Base-by-base conservation (phyloP, 2,888 invertebrate species). In the Lasioglossum malachurum region DNA sequence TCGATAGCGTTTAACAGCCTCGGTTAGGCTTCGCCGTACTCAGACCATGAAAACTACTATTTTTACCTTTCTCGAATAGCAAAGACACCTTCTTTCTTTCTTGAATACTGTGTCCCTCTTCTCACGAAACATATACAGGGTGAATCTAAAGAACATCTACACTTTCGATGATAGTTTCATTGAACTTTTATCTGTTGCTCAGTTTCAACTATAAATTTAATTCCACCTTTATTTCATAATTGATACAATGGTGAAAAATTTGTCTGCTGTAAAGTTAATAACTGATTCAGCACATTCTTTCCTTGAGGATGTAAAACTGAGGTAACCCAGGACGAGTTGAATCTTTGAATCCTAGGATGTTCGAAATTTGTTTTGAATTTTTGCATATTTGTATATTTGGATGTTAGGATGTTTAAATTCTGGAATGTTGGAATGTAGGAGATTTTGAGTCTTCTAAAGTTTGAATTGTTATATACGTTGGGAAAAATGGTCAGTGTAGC, bases 1-100 rank as follows among this genome's bases (percentile, higher is more conserved):
- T 38, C 76, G 83, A 87, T 81, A 84, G 87, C 80, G 78, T 87
- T 87, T 81, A 87, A 81, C 80, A 87, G 69, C 72, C 73, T 75
- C 80, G 74, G 80, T 86, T 82, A 83, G 75, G 78, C 72, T 76
- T 80, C 75, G 23, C 78, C 49, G 78, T 78, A 83, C 69, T 79
- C 73, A 69, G 27, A 79, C 72, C 64, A 79, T 78, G 83, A 80
- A 80, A 85, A 38, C 80, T 60, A 44, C 27, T n/a, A 46, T 46
- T 75, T 60, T 74, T 76, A 77, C 67, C 31, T 19, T 74, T 49
- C 19, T 83, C 35, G 46, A 60, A 60, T 16, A 60, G 14, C 27
- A 27, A 14, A 31, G 27, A 27, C 27, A 1, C 60, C 27, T 60
- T 60, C 16, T 14, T 31, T 14, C 27, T 60, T 27, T 16, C 5